Evolutionary conservation across 2,113 vertebrate genomes (phyloP).

Genomic region (Illadopsis cleaveri): DNA sequence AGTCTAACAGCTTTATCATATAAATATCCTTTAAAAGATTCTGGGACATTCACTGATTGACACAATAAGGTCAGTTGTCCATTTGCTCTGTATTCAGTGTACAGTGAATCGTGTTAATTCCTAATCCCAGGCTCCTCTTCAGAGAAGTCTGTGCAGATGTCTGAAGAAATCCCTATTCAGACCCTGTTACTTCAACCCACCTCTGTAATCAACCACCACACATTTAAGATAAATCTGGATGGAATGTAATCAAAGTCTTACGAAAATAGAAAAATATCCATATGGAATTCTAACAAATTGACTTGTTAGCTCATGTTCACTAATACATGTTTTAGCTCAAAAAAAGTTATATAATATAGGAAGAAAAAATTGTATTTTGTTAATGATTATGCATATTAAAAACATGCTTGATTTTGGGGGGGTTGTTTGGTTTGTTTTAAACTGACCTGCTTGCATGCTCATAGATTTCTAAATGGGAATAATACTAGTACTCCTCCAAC

Average conservation of each 20-base stretch:
- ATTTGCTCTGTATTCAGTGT: background rate
- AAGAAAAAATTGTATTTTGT: background rate
- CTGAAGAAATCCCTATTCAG: background rate
- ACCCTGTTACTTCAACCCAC: background rate
- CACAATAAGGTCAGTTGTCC: background rate
- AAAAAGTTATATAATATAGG: background rate
- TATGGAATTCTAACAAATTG: background rate
- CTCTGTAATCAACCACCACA: background rate
- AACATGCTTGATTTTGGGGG: background rate
- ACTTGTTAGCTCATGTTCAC: background rate
- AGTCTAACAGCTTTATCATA: background rate
- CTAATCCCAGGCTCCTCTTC: background rate
- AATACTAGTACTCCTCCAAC: background rate
- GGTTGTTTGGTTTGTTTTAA: background rate
- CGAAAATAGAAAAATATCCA: background rate
- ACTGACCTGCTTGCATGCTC: background rate
- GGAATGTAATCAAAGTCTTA: background rate
- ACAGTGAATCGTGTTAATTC: background rate
- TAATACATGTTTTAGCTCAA: background rate
- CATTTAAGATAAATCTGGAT: background rate
- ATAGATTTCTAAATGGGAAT: background rate
- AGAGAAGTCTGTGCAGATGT: background rate
- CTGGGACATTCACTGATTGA: background rate
- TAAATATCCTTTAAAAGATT: background rate
- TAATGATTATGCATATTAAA: background rate